Percentiles rank a stretch among this genome's conserved stretches.
phyloP scores from a whole-genome alignment of 1,140 invertebrate genomes.

The Brachionus manjavacas region DNA sequence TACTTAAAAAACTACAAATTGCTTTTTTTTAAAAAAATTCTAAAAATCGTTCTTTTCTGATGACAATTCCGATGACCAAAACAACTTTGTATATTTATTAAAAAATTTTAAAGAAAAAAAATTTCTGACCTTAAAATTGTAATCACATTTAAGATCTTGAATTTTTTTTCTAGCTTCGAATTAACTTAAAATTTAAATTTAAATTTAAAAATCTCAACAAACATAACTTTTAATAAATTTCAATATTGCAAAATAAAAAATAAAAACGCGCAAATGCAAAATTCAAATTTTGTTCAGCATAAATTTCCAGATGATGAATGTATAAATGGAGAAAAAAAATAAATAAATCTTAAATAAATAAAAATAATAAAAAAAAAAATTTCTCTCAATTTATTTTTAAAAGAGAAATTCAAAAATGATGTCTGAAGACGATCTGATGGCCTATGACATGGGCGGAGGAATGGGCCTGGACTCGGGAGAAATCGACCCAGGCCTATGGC shows the following conservation, averaged over 20 bases:
- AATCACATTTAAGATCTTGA: too few species aligned
- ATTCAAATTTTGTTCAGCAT: neutral
- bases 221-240: neutral
- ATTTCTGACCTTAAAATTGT: too few species aligned
- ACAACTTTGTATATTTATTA: too few species aligned
- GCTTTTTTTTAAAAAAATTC: too few species aligned
- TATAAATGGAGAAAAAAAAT: neutral
- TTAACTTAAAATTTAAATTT: too few species aligned
- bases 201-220: too few species aligned
- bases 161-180: too few species aligned
- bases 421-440: constrained; percentile 34
- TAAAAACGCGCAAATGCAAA: neutral
- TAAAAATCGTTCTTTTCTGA: too few species aligned
- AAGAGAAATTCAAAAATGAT: constrained; percentile 24
- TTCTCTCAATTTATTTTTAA: neutral
- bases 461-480: constrained; percentile 58
- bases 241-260: neutral
- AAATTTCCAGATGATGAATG: neutral
- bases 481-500: constrained; percentile 89
- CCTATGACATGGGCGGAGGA: constrained; percentile 2
- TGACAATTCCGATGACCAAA: too few species aligned
- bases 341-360: neutral
- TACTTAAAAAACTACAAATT: too few species aligned
- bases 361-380: neutral
- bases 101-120: too few species aligned